Percentiles rank a stretch among this genome's conserved stretches.
phyloP scores from a whole-genome alignment of 2,888 invertebrate genomes.

The Cybosia mesomella region DNA sequence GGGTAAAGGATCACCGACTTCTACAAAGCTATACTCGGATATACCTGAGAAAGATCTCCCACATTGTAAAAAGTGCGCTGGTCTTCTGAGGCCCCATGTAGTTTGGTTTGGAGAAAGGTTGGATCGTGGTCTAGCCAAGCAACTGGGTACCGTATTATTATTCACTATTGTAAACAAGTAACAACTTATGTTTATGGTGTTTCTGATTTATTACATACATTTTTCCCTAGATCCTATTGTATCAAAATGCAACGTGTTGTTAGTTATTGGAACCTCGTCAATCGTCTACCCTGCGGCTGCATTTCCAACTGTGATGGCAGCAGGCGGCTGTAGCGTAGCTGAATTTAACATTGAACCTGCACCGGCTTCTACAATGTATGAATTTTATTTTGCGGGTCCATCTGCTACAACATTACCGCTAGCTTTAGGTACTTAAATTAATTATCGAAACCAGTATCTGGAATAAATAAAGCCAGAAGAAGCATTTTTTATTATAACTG shows the following conservation, averaged over 20 bases:
- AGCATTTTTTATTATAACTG: neutral
- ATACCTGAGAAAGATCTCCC: conserved; percentile 91
- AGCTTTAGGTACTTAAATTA: conserved; percentile 8
- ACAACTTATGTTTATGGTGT: neutral
- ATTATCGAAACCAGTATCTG: neutral
- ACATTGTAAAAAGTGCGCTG: conserved; percentile 90
- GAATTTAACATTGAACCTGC: conserved; percentile 57
- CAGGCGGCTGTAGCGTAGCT: conserved; percentile 79
- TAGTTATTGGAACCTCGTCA: conserved; percentile 83
- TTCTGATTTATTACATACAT: neutral
- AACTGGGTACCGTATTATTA: conserved; percentile 84
- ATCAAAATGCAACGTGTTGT: conserved; percentile 88
- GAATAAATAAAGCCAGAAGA: neutral
- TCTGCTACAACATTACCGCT: conserved; percentile 36
- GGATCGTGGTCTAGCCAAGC: conserved; percentile 86
- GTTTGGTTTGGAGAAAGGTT: conserved; percentile 96
- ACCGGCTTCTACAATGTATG: conserved; percentile 22
- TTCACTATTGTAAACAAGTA: neutral
- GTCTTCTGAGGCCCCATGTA: conserved; percentile 92
- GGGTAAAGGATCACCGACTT: conserved; percentile 88
- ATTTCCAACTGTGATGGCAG: conserved; percentile 90
- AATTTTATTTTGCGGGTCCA: conserved; percentile 40
- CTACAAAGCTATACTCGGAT: conserved; percentile 79
- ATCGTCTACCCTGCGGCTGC: conserved; percentile 92
- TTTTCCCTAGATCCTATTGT: conserved; percentile 54